phyloP scores from a whole-genome alignment of 2,888 invertebrate genomes.

The Matsumyia berberina region DNA sequence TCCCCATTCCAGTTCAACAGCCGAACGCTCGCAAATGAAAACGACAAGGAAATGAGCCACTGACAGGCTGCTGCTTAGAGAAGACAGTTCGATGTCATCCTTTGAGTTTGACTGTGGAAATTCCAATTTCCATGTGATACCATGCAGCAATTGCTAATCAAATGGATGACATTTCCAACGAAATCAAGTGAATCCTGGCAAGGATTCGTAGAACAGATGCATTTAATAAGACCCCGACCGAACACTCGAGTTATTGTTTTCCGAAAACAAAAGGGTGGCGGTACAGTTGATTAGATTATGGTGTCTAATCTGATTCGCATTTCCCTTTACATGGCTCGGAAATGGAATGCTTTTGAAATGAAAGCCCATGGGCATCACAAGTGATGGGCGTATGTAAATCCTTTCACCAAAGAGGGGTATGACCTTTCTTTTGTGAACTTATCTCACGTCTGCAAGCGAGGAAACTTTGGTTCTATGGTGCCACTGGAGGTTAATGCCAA shows the following conservation, averaged over 20 bases:
- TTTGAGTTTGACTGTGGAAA: constrained; percentile 50
- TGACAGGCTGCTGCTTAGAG: constrained; percentile 56
- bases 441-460: too few species aligned
- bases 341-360: constrained; percentile 22
- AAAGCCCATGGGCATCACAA: neutral
- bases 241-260: constrained; percentile 43
- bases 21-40: constrained; percentile 40
- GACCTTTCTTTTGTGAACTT: too few species aligned
- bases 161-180: constrained; percentile 33
- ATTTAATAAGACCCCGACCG: constrained; percentile 16
- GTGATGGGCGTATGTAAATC: too few species aligned
- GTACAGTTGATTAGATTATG: constrained; percentile 24
- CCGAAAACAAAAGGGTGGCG: constrained; percentile 33
- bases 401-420: too few species aligned
- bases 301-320: constrained; percentile 40
- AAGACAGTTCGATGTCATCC: constrained; percentile 52
- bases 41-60: constrained; percentile 68
- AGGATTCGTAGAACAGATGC: constrained; percentile 30
- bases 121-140: constrained; percentile 65
- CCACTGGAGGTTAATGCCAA: too few species aligned
- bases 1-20: constrained; percentile 24
- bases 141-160: constrained; percentile 56
- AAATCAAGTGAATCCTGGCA: constrained; percentile 16
- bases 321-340: constrained; percentile 58
- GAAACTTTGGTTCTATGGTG: too few species aligned